Percentiles rank a stretch among this genome's conserved stretches.
Evolutionary conservation across 2,888 invertebrate species (phyloP).

Genomic region (Melangyna quadrimaculata): DNA sequence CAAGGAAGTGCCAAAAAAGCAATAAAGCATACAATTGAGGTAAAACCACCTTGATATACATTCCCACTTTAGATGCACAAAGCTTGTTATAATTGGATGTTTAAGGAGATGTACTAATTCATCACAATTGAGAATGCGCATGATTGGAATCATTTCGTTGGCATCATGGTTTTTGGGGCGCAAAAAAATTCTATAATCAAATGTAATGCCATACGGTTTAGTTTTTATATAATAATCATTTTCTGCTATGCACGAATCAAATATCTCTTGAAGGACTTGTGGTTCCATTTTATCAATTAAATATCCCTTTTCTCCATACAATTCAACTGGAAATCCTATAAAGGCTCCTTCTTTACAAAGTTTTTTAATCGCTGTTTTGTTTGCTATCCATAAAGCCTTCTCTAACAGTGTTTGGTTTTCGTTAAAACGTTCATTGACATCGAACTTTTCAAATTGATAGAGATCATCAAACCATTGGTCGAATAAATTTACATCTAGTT

Average conservation of each 20-base stretch:
- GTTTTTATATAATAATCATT: constrained; percentile 86
- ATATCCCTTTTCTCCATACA: constrained; percentile 83
- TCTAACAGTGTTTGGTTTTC: neutral
- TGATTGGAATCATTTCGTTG: constrained; percentile 89
- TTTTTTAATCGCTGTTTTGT: constrained; percentile 83
- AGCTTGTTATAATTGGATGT: constrained; percentile 90
- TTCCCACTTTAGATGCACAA: constrained; percentile 91
- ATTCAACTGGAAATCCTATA: constrained; percentile 84
- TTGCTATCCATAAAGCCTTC: neutral
- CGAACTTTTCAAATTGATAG: too few relatives aligned
- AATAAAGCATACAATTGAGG: constrained; percentile 87
- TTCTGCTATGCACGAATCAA: constrained; percentile 88
- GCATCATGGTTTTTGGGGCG: constrained; percentile 79
- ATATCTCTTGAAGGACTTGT: constrained; percentile 86
- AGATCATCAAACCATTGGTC: too few relatives aligned
- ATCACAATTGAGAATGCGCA: constrained; percentile 86
- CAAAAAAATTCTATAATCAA: constrained; percentile 87
- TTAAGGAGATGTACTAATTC: constrained; percentile 87
- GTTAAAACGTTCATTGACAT: too few relatives aligned
- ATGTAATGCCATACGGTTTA: constrained; percentile 86
- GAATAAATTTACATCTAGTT: too few relatives aligned
- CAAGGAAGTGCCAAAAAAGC: constrained; percentile 86
- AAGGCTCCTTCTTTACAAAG: constrained; percentile 88
- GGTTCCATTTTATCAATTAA: constrained; percentile 88
- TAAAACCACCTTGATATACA: constrained; percentile 88